Base-by-base conservation (phyloP, 2,113 vertebrate genomes). In the Seriola aureovittata region DNA sequence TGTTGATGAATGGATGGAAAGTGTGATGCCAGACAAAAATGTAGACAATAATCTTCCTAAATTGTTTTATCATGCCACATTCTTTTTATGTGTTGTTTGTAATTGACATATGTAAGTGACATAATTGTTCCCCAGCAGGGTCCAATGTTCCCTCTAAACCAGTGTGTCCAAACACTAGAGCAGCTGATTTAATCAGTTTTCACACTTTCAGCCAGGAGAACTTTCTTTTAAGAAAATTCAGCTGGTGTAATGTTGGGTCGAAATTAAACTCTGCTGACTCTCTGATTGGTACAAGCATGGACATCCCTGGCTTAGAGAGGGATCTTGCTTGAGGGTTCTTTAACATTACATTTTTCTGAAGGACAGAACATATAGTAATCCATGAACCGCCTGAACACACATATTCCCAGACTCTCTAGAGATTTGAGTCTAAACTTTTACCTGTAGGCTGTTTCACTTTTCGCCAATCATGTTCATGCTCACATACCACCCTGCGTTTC, bases 391-490 rank as follows among this genome's bases (percentile, higher is more conserved):
- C 11, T 64, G 46, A 85, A 57, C 63, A 76, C 81, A 82, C 57
- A 65, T 21, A 55, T 75, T 78, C 40, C 65, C 86, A 88, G 82
- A 88, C 85, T 57, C 88, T 84, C 85, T 5, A 48, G 75, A 86
- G 89, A 72, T 72, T 82, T 44, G 60, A 77, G 62, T 78, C 48
- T 48, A 75, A 88, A 86, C 42, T 79, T 58, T 85, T 52, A 67
- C 78, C 86, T 67, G 57, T 14, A 60, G 90, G 90, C 81, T 64
- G 50, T 81, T 78, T 81, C 57, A 71, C 50, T 82, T 63, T 82
- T 65, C 21, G 60, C 77, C 66, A 64, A 75, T 23, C 76, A 79
- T 63, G 86, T 89, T 85, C 8, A 9, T 25, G 29, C 81, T 86
- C 81, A 59, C 75, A 23, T 64, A 62, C 62, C 71, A 55, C 38